phyloP scores from a whole-genome alignment of 2,113 vertebrate species.

The Talpa occidentalis region DNA sequence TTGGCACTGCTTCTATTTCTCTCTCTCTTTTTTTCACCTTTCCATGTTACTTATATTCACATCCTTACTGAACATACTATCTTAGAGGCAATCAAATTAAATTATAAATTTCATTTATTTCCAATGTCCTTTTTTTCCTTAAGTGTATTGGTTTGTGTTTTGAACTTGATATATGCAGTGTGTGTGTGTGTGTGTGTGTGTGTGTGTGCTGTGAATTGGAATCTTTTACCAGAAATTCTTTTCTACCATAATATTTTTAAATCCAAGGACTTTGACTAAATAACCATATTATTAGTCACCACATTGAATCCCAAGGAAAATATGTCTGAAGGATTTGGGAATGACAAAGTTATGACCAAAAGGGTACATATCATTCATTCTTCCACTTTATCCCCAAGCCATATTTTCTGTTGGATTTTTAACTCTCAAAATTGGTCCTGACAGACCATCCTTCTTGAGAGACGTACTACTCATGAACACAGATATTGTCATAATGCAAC shows the following conservation, averaged over 20 bases:
- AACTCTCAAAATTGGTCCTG: neutral
- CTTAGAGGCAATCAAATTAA: constrained; percentile 77
- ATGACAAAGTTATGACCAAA: constrained; percentile 81
- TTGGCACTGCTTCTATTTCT: neutral
- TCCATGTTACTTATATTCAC: constrained; percentile 60
- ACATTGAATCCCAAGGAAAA: constrained; percentile 83
- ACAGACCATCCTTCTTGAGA: neutral
- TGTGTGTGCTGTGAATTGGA: constrained; percentile 1
- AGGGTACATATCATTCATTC: constrained; percentile 77
- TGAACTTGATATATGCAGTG: constrained; percentile 22
- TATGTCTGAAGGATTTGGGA: constrained; percentile 74
- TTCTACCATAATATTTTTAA: constrained; percentile 79
- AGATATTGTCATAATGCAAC: neutral
- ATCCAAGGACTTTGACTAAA: constrained; percentile 84
- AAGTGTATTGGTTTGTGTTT: constrained; percentile 74
- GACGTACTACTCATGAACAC: neutral
- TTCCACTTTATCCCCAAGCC: constrained; percentile 71
- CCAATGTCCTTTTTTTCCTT: constrained; percentile 62
- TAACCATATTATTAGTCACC: constrained; percentile 83
- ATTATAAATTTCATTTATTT: constrained; percentile 71
- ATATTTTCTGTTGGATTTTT: constrained; percentile 67
- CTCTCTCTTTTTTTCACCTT: constrained; percentile 3
- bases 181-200: neutral
- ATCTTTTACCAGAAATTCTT: constrained; percentile 73
- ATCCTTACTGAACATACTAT: constrained; percentile 76